Base-by-base conservation (phyloP, 2,113 vertebrate species). In the Rana temporaria region DNA sequence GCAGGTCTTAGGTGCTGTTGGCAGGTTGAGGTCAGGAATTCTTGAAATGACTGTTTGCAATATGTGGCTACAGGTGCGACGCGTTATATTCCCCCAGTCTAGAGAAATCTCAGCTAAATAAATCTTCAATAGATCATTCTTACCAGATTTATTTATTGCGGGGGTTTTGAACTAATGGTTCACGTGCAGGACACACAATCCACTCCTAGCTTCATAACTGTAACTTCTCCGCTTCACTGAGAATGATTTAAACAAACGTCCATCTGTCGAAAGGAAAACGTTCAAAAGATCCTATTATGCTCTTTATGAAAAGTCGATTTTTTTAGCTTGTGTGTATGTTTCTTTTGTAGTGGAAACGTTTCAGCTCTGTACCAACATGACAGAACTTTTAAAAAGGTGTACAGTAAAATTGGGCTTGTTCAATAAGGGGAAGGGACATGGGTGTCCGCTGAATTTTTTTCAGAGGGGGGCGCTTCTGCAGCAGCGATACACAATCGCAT, bases 51-150 rank as follows among this genome's bases (percentile, higher is more conserved):
- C 38, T 34, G 38, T 42, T 62, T 19, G 8, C 24, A 22, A 62
- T 17, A 19, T 60, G 55, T 57, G 26, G 32, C 32, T 75, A 75
- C 72, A 75, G 72, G 72, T 75, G 72, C n/a, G 12, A 60, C 19
- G 4, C 6, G 72, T 19, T 20, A 69, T 52, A 69, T 52, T 69
- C 67, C 22, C 32, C 30, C 16, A 38, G 26, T 48, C 42, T 8
- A 11, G 42, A 48, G 12, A 48, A 12, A 48, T 48, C 42, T 48
- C 42, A 48, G 42, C 42, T 20, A 22, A 34, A 75, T 75, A 75
- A 75, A 75, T 75, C 30, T 62, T 15, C 14, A 38, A n/a, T 6
- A 16, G 30, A 62, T n/a, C 42, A 59, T 74, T 62, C 20, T n/a
- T 20, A n/a, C 60, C 1, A 22, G 67, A 69, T 75, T 62, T n/a